Percentiles rank a stretch among this genome's conserved stretches.
These are phyloP conservation scores for Pseudonaja textilis DNA, from an alignment of 2,113 vertebrate genomes.

Conservation along the genomic window DNA sequence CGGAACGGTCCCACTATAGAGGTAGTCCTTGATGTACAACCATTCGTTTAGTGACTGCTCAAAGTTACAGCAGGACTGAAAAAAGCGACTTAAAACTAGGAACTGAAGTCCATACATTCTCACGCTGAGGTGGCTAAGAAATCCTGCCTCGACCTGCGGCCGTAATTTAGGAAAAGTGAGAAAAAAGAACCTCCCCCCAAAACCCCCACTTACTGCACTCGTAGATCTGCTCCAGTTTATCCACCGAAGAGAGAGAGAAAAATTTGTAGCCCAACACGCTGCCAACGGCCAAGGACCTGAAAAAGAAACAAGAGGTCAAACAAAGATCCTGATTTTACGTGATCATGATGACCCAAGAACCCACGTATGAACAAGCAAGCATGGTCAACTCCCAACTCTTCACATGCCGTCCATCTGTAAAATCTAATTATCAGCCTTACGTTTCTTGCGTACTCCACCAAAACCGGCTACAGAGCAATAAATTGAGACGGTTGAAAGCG, in stretches of 20 bases:
- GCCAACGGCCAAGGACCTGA: conserved; percentile 95
- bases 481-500: neutral
- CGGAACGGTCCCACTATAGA: neutral
- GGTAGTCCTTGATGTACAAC: neutral
- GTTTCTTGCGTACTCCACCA: neutral
- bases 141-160: neutral
- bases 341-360: neutral
- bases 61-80: neutral
- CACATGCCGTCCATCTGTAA: neutral
- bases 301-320: conserved; percentile 50
- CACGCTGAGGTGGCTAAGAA: neutral
- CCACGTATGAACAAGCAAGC: neutral
- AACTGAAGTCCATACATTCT: neutral
- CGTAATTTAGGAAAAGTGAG: neutral
- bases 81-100: neutral
- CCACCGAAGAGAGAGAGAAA: conserved; percentile 97
- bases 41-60: neutral
- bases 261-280: conserved; percentile 98
- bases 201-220: conserved; percentile 92
- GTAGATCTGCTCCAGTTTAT: conserved; percentile 99
- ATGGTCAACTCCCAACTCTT: no score
- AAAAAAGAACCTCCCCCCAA: no score
- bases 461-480: neutral
- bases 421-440: neutral
- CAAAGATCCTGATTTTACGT: conserved; percentile 32